Evolutionary conservation across 64 coral and sea anemone species (phyloP), one percentile per base, ranked within the genome.

Genomic region (Montipora capricornis): DNA sequence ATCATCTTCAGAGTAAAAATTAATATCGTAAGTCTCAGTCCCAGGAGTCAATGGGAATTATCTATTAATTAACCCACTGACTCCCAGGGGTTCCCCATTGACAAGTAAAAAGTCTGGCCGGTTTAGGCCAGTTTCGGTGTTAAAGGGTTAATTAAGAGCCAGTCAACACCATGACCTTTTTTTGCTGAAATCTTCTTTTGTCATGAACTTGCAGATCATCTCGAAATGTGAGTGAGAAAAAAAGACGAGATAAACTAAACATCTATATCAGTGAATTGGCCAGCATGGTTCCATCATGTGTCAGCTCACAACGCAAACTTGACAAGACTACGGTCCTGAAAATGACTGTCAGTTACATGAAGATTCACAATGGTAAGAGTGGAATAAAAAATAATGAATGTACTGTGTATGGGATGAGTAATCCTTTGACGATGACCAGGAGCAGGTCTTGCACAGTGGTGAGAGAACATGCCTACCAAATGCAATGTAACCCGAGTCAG

Each of bases 161-260:
- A 8, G 53, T 57, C 53, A 57, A 57, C 6, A 57, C 53, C 53
- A 57, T 57, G 0, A 57, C 53, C 6, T 4, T 68, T n/a, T 19
- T n/a, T 17, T 14, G 57, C 57, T 37, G 37, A 37, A 37, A 37
- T 37, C 37, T 37, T 37, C 37, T 49, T 73, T 5, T 90, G 89
- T 48, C 11, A 57, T 57, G 6, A 37, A 37, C 11, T 75, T 3
- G 3, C 52, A 99, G 98, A 51, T 78, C 95, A 47, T 92, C 80
- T 6, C 88, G 98, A 80, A 99, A 99, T 89, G 84, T 95, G 66
- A 99, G 98, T 84, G 98, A 96, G 78, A 99, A 99, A 20, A 77
- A 91, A 15, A 80, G 98, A 17, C 74, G 98, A 2, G 98, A 99
- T 29, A 96, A 96, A 73, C 95, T 99, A 1, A 99, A 99, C 79